phyloP scores from a whole-genome alignment of 2,113 vertebrate genomes.

The Cromileptes altivelis region DNA sequence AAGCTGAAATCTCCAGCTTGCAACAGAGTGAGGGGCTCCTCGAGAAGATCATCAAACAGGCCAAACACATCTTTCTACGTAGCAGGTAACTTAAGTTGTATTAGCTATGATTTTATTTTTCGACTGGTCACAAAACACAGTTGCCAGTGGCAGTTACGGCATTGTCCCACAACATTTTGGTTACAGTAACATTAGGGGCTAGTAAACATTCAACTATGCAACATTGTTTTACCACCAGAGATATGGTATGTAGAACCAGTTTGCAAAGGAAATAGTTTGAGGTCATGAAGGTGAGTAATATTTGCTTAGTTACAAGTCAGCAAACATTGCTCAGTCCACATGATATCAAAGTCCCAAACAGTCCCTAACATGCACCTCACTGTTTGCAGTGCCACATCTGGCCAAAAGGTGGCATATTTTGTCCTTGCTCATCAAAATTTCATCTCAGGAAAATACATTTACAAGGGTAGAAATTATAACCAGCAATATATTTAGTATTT shows the following conservation, averaged over 20 bases:
- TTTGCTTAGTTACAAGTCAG: background rate
- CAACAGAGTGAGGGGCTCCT: constrained; percentile 95
- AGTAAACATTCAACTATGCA: background rate
- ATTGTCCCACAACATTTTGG: background rate
- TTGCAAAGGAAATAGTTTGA: background rate
- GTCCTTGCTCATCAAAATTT: background rate
- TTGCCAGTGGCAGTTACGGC: background rate
- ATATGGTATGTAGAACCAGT: background rate
- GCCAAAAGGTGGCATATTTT: background rate
- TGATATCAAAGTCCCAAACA: background rate
- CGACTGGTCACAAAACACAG: fast-evolving
- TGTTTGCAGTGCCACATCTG: background rate
- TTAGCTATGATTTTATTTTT: background rate
- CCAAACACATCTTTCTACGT: constrained; percentile 97
- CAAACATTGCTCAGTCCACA: background rate
- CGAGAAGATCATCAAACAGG: constrained; percentile 99
- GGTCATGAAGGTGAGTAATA: background rate
- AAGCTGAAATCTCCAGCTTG: constrained; percentile 90
- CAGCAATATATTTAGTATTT: background rate
- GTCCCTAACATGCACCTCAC: no score
- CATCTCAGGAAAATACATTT: background rate
- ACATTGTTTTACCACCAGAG: background rate
- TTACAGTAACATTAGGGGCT: background rate
- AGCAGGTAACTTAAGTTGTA: constrained; percentile 84
- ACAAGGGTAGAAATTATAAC: background rate